phyloP scores from a whole-genome alignment of 2,888 invertebrate species.

The Metopia argyrocephala region DNA sequence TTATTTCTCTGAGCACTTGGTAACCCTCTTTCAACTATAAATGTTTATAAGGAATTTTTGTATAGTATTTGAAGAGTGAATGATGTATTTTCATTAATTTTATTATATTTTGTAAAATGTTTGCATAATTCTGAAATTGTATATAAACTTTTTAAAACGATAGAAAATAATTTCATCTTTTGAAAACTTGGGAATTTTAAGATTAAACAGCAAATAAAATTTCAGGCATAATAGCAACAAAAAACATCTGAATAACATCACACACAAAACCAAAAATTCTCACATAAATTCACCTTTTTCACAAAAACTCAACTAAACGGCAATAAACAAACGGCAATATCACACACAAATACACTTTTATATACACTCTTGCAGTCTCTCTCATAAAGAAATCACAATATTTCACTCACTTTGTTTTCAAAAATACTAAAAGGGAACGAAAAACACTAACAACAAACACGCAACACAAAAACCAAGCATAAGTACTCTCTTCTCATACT shows the following conservation, averaged over 20 bases:
- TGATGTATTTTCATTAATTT: too few relatives aligned
- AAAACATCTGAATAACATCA: too few relatives aligned
- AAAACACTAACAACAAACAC: not conserved
- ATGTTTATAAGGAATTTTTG: too few relatives aligned
- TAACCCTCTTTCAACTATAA: too few relatives aligned
- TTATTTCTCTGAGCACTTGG: too few relatives aligned
- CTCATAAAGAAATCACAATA: slow-evolving; percentile 49
- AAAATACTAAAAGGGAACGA: not conserved
- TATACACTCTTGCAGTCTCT: not conserved
- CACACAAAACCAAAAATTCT: slow-evolving; percentile 45
- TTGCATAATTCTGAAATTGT: too few relatives aligned
- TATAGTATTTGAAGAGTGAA: too few relatives aligned
- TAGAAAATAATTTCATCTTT: too few relatives aligned
- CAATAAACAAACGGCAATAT: slow-evolving; percentile 9
- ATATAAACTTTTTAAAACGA: too few relatives aligned
- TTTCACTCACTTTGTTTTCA: slow-evolving; percentile 52
- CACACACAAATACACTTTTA: slow-evolving; percentile 24
- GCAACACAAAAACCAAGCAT: slow-evolving; percentile 19
- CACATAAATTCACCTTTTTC: slow-evolving; percentile 64
- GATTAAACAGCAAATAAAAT: slow-evolving; percentile 14
- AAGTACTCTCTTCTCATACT: slow-evolving; percentile 42
- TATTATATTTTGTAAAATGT: too few relatives aligned
- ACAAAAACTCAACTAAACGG: slow-evolving; percentile 36
- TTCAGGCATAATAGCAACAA: slow-evolving; percentile 25
- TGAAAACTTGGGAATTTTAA: not conserved